These are phyloP conservation scores for Bombycilla garrulus DNA, from an alignment of 2,113 vertebrate genomes.

Conservation along the genomic window DNA sequence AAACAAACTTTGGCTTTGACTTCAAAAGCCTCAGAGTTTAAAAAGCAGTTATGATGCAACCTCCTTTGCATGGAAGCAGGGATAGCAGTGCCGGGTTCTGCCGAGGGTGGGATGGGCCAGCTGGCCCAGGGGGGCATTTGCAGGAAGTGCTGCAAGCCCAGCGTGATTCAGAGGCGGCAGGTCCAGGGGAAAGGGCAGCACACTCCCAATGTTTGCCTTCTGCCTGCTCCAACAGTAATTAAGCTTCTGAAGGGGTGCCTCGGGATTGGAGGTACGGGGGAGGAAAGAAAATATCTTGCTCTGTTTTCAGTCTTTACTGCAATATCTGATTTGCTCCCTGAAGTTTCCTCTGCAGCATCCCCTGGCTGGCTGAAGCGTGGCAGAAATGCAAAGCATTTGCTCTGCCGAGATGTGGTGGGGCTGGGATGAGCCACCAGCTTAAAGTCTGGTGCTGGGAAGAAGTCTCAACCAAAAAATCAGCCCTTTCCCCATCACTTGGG, in stretches of 20 bases:
- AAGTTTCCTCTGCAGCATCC: not conserved
- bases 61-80: not conserved
- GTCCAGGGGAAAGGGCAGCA: not conserved
- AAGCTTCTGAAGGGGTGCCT: not conserved
- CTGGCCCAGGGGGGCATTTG: not conserved
- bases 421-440: not conserved
- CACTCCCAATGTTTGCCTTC: accelerated
- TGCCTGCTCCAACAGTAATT: not conserved
- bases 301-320: not conserved
- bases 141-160: not conserved
- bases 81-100: not conserved
- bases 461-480: not conserved
- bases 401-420: not conserved
- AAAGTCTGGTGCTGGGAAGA: not conserved
- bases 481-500: not conserved
- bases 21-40: slow-evolving; percentile 29
- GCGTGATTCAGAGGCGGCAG: not conserved
- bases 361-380: accelerated
- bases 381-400: not conserved
- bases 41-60: slow-evolving; percentile 57
- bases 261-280: not conserved
- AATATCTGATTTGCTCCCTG: not conserved
- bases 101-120: not conserved
- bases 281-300: not conserved
- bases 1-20: slow-evolving; percentile 51